Conservation (phyloP, 2,888 invertebrate genomes). For the Temnothorax ravouxi region DNA sequence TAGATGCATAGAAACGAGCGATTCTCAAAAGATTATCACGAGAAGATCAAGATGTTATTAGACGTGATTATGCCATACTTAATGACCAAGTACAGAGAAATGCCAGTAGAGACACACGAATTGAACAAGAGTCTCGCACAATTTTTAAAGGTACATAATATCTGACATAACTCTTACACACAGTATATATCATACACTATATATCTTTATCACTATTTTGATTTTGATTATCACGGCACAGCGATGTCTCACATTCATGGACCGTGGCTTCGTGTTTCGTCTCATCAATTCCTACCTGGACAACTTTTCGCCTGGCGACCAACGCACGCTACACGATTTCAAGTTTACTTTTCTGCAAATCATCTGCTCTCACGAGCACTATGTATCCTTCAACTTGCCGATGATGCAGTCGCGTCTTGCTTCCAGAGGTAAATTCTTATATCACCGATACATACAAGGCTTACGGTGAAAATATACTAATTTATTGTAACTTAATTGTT, state of each 20-base stretch:
- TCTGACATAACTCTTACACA: background rate
- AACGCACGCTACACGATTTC: slow-evolving; percentile 94
- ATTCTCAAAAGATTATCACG: slow-evolving; percentile 93
- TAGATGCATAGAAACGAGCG: slow-evolving; percentile 97
- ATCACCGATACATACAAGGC: slow-evolving; percentile 44
- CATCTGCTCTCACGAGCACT: slow-evolving; percentile 97
- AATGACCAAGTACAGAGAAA: slow-evolving; percentile 93
- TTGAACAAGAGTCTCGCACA: slow-evolving; percentile 95
- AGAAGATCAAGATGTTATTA: slow-evolving; percentile 93
- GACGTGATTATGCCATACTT: slow-evolving; percentile 94
- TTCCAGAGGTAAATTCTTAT: slow-evolving; percentile 82
- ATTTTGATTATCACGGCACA: slow-evolving; percentile 84
- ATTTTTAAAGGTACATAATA: slow-evolving; percentile 92
- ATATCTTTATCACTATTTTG: slow-evolving; percentile 50
- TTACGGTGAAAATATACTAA: slow-evolving; percentile 43
- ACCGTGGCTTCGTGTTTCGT: slow-evolving; percentile 97
- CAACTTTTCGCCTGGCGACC: slow-evolving; percentile 94
- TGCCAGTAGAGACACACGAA: slow-evolving; percentile 94
- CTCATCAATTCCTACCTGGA: slow-evolving; percentile 95
- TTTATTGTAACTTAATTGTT: slow-evolving; percentile 75
- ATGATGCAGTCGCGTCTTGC: slow-evolving; percentile 89
- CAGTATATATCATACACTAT: background rate
- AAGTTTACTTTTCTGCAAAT: slow-evolving; percentile 97
- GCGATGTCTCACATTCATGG: slow-evolving; percentile 96
- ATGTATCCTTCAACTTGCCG: slow-evolving; percentile 96